Evolutionary conservation across 2,797 vertebrate species (phyloP), one percentile per base, ranked within the genome.

Genomic region (Siniperca undulata): DNA sequence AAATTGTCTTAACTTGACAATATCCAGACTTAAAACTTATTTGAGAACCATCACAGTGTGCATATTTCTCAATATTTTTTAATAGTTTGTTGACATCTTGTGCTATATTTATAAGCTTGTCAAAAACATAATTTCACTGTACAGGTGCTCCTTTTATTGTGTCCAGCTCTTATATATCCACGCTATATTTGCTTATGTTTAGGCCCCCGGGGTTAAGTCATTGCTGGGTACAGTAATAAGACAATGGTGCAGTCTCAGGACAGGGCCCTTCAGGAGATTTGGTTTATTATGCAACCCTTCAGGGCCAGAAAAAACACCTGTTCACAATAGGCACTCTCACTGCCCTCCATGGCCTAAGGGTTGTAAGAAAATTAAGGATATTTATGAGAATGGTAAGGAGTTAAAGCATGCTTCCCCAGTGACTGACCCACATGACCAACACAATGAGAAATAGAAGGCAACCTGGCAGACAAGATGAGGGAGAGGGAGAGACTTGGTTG

Each of bases 281-380:
- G 12, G 22, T 69, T 69, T 66, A 42, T 71, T 67, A 56, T 69
- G 48, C 20, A 79, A 73, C 10, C 40, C 42, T 42, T 16, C 34
- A 65, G 56, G 69, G 36, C 42, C n/a, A 5, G 24, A 58, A 69
- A 78, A 71, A 65, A 17, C 53, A 69, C 42, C 72, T 78, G 71
- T 82, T 75, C 62, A 80, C 77, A 80, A 60, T 24, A 52, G 46
- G 17, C 74, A 8, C 77, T 40, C 44, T 69, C 22, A 1, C 16
- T 65, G 68, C 9, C 74, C 36, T 56, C 61, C 4, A 14, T 16
- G 11, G 14, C 61, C 70, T 59, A 14, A 50, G 46, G 46, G 53
- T 24, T 40, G 14, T 22, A 17, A 38, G 27, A 30, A 69, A 42
- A 42, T 38, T 14, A 68, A 46, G 42, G 36, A 62, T 77, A 38